phyloP scores from a whole-genome alignment of 2,113 vertebrate genomes.

The Cheirogaleus medius region DNA sequence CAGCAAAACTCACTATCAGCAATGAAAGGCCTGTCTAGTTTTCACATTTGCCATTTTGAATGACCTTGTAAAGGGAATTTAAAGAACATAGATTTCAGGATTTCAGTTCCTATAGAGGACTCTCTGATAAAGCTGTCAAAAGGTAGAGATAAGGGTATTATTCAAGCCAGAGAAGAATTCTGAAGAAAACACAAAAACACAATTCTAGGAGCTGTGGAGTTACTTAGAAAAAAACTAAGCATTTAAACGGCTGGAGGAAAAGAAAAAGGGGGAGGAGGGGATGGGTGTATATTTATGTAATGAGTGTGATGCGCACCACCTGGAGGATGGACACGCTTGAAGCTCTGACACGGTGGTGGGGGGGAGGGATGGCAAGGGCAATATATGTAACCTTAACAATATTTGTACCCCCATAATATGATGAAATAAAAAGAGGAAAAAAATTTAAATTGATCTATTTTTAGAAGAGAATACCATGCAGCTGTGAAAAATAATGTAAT shows the following conservation, averaged over 20 bases:
- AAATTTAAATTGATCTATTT: neutral
- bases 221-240: neutral
- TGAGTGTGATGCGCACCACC: no score
- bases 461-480: neutral
- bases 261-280: no score
- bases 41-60: neutral
- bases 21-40: neutral
- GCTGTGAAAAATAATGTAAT: neutral
- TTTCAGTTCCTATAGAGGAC: neutral
- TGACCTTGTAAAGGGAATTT: neutral
- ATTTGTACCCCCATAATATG: no score
- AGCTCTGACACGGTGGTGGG: no score
- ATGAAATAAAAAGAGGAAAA: no score
- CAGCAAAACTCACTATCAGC: neutral
- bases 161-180: conserved; percentile 26
- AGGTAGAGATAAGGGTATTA: neutral
- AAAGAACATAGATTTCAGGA: neutral
- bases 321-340: no score
- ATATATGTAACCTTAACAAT: no score
- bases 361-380: no score
- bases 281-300: no score
- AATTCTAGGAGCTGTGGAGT: neutral
- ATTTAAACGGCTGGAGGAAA: neutral
- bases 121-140: neutral
- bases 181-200: neutral